Percentiles rank a stretch among this genome's conserved stretches.
These are phyloP conservation scores for Plectrocnemia conspersa DNA, from an alignment of 1,140 invertebrate genomes.

Conservation along the genomic window DNA sequence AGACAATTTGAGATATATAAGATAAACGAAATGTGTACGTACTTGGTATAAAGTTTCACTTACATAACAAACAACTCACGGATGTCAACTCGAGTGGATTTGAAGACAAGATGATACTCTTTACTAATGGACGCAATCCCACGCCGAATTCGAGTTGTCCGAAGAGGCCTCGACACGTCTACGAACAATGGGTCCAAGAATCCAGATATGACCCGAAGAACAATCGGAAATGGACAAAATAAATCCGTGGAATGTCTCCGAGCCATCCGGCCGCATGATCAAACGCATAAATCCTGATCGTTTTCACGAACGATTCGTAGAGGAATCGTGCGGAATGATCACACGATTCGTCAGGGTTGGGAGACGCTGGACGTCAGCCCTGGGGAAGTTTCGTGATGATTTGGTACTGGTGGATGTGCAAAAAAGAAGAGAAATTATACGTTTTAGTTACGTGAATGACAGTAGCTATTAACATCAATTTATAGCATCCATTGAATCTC, in stretches of 20 bases:
- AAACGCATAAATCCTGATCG: constrained; percentile 8
- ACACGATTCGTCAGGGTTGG: constrained; percentile 12
- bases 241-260: constrained; percentile 12
- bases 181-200: constrained; percentile 2
- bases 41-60: too few relatives aligned
- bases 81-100: too few relatives aligned
- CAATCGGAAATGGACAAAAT: constrained; percentile 7
- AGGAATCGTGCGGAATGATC: constrained; percentile 15
- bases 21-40: too few relatives aligned
- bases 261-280: constrained; percentile 9
- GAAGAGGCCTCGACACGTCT: too few relatives aligned
- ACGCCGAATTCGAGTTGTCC: neutral
- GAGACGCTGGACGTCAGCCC: neutral
- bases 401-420: too few relatives aligned
- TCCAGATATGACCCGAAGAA: constrained; percentile 8
- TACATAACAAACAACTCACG: too few relatives aligned
- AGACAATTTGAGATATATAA: too few relatives aligned
- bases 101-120: too few relatives aligned
- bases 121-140: neutral
- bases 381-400: neutral
- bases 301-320: constrained; percentile 12
- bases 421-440: too few relatives aligned
- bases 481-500: too few relatives aligned
- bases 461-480: too few relatives aligned
- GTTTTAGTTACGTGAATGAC: too few relatives aligned